Base-by-base conservation (phyloP, 1,140 invertebrate genomes). In the Pseudomyrmex cubaensis region DNA sequence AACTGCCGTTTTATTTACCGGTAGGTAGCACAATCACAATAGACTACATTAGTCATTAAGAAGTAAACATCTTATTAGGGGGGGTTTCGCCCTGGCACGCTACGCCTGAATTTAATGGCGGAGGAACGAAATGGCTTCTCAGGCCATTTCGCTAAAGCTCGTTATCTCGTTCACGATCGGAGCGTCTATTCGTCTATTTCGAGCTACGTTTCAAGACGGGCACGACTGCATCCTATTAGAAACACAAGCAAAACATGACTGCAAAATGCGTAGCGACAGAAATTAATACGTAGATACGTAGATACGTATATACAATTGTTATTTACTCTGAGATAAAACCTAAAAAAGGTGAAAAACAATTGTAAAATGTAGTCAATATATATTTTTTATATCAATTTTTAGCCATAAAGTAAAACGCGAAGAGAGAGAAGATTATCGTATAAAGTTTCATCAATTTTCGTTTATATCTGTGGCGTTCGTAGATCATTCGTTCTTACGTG, bases 111-210 rank as follows among this genome's bases (percentile, higher is more conserved):
- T 78, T 84, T 87, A 87, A 87, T 84, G 59, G 62, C 84, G 17
- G 5, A 10, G 62, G 50, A 70, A 62, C 56, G 63, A 67, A 87
- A 84, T 80, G 75, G 82, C 63, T 87, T 87, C 72, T 61, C 69
- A 64, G 73, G 22, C 17, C 69, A 64, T 84, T 84, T 84, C 82
- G 67, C 56, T 9, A 25, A 57, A 56, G 86, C 85, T 87, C 85
- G 86, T 87, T 87, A 87, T 87, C 86, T 76, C 82, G 82, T 87
- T 87, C 87, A 87, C 85, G 82, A 87, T 86, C 64, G 35, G 22
- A 82, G 22, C 67, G 62, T 57, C 74, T 86, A 84, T 87, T 86
- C 80, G 52, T 87, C 74, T 78, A 84, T 87, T 87, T 86, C 56
- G 73, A 20, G 50, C 73, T 80, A 84, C 85, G 59, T 84, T 35